phyloP scores from a whole-genome alignment of 2,797 vertebrate species.

The Schizopygopsis pylzovi region DNA sequence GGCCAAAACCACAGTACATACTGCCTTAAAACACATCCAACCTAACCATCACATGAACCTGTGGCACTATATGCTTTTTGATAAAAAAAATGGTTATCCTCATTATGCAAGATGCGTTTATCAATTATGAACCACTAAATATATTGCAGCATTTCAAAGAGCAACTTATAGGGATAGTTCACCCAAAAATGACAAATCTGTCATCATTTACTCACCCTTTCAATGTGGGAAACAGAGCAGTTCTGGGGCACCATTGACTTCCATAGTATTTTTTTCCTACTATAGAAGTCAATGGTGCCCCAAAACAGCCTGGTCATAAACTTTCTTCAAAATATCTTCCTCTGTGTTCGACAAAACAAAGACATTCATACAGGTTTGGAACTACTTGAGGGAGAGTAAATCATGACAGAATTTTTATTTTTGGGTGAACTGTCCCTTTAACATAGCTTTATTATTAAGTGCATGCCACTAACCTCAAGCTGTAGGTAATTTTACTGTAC shows the following conservation, averaged over 20 bases:
- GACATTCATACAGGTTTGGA: too few species aligned
- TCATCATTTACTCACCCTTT: too few species aligned
- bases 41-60: constrained; percentile 3
- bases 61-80: neutral
- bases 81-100: neutral
- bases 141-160: constrained; percentile 10
- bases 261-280: too few species aligned
- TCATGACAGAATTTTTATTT: too few species aligned
- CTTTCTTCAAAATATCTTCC: too few species aligned
- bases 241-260: too few species aligned
- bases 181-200: too few species aligned
- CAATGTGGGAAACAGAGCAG: too few species aligned
- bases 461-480: constrained; percentile 44
- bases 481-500: neutral
- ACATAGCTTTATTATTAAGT: constrained; percentile 13
- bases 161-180: neutral
- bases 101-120: constrained; percentile 37
- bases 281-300: too few species aligned
- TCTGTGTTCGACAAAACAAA: too few species aligned
- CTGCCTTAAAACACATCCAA: constrained; percentile 34
- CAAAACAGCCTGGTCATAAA: too few species aligned
- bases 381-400: too few species aligned
- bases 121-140: neutral
- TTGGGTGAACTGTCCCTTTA: neutral
- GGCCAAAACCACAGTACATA: neutral